These are phyloP conservation scores for Troilus luridus DNA, from an alignment of 2,888 invertebrate genomes.

Conservation along the genomic window DNA sequence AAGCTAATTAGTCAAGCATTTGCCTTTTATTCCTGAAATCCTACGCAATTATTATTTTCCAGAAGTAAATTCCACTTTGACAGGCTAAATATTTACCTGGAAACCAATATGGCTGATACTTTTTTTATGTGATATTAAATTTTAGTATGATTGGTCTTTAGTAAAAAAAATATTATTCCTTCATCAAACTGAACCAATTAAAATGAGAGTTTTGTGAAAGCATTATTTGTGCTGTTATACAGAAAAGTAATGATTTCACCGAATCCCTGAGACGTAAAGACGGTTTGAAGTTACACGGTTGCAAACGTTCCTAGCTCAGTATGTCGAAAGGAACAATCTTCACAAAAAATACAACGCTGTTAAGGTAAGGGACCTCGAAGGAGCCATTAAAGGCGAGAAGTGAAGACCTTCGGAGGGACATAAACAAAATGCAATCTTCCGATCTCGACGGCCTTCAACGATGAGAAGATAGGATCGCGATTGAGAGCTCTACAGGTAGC, in stretches of 20 bases:
- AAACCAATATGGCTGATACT: background rate
- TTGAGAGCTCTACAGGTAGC: background rate
- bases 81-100: background rate
- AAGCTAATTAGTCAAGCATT: background rate
- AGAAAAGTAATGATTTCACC: no score
- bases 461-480: background rate
- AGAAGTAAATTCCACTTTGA: background rate
- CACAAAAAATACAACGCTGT: background rate
- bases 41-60: background rate
- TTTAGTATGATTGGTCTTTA: no score
- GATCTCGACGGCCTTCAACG: slow-evolving; percentile 2
- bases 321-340: background rate
- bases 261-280: no score
- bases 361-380: background rate
- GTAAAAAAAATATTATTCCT: no score
- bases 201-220: background rate
- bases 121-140: no score
- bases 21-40: background rate
- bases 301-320: background rate
- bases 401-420: slow-evolving; percentile 14
- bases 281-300: background rate
- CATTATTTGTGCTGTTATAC: no score
- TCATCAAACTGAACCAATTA: background rate
- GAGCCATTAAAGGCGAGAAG: background rate
- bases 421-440: slow-evolving; percentile 17